Evolutionary conservation across 1,140 invertebrate genomes (phyloP).

Genomic region (Drosophila subpulchrella): DNA sequence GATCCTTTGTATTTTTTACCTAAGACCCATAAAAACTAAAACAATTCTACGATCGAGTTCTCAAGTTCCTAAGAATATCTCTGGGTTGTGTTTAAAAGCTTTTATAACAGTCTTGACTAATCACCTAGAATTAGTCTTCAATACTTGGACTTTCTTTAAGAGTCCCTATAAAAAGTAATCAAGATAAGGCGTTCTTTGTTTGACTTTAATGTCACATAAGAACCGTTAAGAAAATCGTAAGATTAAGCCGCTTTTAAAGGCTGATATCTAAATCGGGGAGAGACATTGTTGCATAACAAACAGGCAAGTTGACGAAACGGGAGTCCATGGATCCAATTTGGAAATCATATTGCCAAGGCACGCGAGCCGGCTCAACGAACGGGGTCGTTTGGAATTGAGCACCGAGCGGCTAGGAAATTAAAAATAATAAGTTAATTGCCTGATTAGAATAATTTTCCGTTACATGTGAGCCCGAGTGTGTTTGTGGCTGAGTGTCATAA

Average conservation of each 20-base stretch:
- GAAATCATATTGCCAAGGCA: conserved; percentile 38
- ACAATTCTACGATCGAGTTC: neutral
- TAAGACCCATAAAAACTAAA: neutral
- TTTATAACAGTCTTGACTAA: neutral
- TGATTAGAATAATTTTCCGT: conserved; percentile 69
- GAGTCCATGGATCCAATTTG: conserved; percentile 8
- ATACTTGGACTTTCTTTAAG: conserved; percentile 1
- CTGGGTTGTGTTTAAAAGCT: neutral
- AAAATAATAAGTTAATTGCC: conserved; percentile 79
- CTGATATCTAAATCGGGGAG: conserved; percentile 9
- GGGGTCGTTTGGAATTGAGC: conserved; percentile 37
- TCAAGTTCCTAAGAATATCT: neutral
- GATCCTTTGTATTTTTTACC: too few species aligned
- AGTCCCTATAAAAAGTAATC: conserved; percentile 7
- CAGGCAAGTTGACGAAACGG: conserved; percentile 7
- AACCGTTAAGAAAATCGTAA: neutral
- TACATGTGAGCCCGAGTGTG: conserved; percentile 10
- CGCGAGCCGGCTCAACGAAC: conserved; percentile 35
- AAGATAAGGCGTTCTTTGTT: conserved; percentile 3
- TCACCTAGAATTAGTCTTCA: neutral
- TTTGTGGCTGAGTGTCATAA: conserved; percentile 30
- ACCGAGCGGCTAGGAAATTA: conserved; percentile 36
- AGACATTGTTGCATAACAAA: conserved; percentile 24
- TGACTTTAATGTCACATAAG: neutral
- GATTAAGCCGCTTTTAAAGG: neutral